Conservation (phyloP, 2,797 vertebrate species). For the Mareca penelope region DNA sequence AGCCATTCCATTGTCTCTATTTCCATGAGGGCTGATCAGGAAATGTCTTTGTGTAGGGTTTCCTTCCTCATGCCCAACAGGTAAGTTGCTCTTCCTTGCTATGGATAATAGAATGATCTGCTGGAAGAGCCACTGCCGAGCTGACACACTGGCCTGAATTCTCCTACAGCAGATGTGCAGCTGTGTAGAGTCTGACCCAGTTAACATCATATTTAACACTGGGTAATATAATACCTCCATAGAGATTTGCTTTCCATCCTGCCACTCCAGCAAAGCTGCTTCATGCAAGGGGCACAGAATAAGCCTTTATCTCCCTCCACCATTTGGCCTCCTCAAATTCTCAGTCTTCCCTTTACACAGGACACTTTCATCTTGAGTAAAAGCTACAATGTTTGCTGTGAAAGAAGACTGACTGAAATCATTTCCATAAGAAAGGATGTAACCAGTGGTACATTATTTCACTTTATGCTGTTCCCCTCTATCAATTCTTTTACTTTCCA, state of each 20-base stretch:
- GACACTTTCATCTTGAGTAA: background rate
- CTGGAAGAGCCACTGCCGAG: background rate
- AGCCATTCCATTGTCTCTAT: background rate
- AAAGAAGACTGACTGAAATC: background rate
- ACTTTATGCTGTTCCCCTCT: background rate
- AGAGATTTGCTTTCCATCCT: background rate
- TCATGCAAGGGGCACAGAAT: background rate
- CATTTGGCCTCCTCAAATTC: background rate
- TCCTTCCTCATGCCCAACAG: background rate
- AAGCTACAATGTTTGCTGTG: background rate
- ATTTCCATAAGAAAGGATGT: background rate
- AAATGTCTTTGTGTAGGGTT: background rate
- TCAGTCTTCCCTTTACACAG: background rate
- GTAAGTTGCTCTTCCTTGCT: background rate
- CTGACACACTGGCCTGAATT: background rate
- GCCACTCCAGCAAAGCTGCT: background rate
- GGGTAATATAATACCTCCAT: background rate
- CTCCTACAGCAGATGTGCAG: background rate
- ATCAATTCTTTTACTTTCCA: background rate
- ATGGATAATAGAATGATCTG: conserved; percentile 43
- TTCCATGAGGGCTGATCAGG: background rate
- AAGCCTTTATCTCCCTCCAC: background rate
- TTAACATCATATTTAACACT: conserved; percentile 48
- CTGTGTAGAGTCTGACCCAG: background rate
- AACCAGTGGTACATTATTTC: background rate